phyloP scores from a whole-genome alignment of 1,140 invertebrate genomes.

The Ceratina japonica region DNA sequence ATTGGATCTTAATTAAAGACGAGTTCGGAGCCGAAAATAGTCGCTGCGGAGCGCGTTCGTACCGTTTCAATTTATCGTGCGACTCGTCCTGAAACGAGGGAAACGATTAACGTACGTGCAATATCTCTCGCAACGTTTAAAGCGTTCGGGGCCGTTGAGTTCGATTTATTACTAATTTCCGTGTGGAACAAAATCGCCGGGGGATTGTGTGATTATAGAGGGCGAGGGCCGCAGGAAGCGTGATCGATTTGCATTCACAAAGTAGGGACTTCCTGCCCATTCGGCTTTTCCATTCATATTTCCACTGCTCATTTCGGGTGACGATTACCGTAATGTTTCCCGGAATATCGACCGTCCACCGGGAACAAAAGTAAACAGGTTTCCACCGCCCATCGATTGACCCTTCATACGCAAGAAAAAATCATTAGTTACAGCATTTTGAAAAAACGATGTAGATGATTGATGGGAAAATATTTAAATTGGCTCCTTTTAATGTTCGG shows the following conservation, averaged over 20 bases:
- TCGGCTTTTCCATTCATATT: conserved; percentile 26
- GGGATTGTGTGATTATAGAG: background rate
- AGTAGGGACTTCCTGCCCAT: conserved; percentile 31
- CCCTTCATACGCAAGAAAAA: too few species aligned
- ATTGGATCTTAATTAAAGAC: conserved; percentile 21
- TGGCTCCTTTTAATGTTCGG: too few species aligned
- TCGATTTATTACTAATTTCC: conserved; percentile 26
- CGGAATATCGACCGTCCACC: background rate
- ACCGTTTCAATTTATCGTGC: background rate
- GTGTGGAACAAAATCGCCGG: background rate
- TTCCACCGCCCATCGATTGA: background rate
- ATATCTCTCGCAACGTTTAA: background rate
- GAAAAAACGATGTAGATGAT: too few species aligned
- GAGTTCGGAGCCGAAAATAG: background rate
- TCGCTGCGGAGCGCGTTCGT: background rate
- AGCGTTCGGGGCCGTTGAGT: too few species aligned
- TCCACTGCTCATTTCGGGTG: conserved; percentile 3
- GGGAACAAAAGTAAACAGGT: background rate
- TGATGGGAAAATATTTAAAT: too few species aligned
- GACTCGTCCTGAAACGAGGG: background rate
- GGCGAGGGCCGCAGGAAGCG: conserved; percentile 4
- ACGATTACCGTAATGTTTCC: conserved; percentile 9
- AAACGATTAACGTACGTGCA: background rate
- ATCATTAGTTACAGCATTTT: too few species aligned
- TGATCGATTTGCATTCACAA: conserved; percentile 31